Evolutionary conservation across 1,140 invertebrate species (phyloP), one percentile per base, ranked within the genome.

Genomic region (Neodiprion lecontei): DNA sequence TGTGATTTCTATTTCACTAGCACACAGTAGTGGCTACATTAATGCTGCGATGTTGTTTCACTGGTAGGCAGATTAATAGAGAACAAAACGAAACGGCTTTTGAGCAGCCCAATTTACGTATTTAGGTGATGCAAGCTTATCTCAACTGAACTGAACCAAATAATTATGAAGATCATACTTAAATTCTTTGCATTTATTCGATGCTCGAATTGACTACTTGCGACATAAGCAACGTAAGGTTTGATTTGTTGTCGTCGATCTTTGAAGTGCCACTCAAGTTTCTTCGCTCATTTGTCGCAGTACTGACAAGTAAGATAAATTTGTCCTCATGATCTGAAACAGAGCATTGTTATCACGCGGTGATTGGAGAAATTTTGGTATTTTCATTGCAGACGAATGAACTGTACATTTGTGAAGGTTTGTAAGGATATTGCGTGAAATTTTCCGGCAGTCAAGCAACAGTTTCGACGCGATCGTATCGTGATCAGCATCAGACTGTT

Each of bases 351-450:
- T 14, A 61, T 61, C 5, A 61, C 0, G 9, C 4, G 53, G 0
- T 61, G 11, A 17, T 14, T 14, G 9, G 4, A 61, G n/a, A 61
- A 17, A 8, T 61, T n/a, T 4, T 61, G 1, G 1, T 8, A n/a
- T 61, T 61, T n/a, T 61, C 1, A 2, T 61, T 61, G 1, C 12
- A 48, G 47, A 12, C 9, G 48, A 23, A 23, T 48, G 0, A 61
- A 14, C 11, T 72, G 77, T 72, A 79, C 79, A 48, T 73, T 71
- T 65, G 50, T 75, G 67, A 77, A 79, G 23, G 79, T 79, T 53
- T 76, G 75, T 67, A 81, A 74, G 0, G 79, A 80, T 10, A 82
- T 67, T 14, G 72, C 48, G 10, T 71, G 70, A 21, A 83, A 82
- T 70, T 70, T 69, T 0, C 77, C 75, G 17, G 77, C 81, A 0